Conservation (phyloP, 2,888 invertebrate genomes). For the Opisthograptis luteolata region DNA sequence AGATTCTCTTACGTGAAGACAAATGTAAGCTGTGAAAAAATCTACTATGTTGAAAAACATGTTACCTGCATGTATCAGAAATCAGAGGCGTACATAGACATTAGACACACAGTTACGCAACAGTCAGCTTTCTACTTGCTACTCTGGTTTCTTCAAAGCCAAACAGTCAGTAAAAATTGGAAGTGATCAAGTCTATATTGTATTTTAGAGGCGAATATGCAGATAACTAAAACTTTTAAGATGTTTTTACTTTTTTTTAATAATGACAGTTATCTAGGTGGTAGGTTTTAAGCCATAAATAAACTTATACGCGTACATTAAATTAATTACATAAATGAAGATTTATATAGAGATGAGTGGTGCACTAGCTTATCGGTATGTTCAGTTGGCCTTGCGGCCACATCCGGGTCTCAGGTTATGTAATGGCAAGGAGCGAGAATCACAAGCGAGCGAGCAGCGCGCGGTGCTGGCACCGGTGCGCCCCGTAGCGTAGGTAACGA, state of each 20-base stretch:
- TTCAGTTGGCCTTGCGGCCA: conserved; percentile 64
- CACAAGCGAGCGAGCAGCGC: conserved; percentile 30
- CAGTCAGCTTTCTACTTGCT: neutral
- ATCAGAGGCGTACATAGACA: neutral
- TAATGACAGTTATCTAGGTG: no score
- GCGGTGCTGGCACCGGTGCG: conserved; percentile 6
- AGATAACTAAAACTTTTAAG: no score
- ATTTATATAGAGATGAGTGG: conserved; percentile 40
- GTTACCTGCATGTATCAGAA: neutral
- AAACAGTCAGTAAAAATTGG: no score
- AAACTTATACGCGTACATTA: no score
- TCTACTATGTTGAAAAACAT: neutral
- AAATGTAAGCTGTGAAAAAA: neutral
- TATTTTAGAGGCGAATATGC: no score
- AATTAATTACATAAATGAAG: neutral
- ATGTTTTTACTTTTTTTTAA: no score
- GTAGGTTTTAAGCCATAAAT: no score
- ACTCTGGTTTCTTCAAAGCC: neutral
- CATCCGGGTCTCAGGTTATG: conserved; percentile 67
- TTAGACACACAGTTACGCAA: neutral
- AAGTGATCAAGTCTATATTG: no score
- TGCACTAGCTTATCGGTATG: conserved; percentile 53
- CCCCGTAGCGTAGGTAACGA: conserved; percentile 1
- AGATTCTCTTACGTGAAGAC: neutral
- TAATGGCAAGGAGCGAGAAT: conserved; percentile 61